Conservation (phyloP, 1,140 invertebrate species). For the Drosophila watanabei region DNA sequence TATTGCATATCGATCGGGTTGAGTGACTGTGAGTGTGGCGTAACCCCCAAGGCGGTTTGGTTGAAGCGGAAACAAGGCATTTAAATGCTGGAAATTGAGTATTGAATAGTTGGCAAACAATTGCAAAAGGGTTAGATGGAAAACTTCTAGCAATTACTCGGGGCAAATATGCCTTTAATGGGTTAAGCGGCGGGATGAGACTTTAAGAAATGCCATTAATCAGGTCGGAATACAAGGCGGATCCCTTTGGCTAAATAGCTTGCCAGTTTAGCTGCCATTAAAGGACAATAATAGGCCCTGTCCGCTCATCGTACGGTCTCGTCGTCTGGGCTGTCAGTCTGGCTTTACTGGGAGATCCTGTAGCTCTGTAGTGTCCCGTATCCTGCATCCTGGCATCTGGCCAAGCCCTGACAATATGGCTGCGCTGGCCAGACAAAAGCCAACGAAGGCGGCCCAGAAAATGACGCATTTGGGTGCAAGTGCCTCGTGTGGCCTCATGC, state of each 20-base stretch:
- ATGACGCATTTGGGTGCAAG: constrained; percentile 82
- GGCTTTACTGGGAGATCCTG: constrained; percentile 8
- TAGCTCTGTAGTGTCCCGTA: constrained; percentile 31
- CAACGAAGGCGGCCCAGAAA: constrained; percentile 60
- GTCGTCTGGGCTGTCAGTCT: constrained; percentile 19
- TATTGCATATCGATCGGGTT: constrained; percentile 48
- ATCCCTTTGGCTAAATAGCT: constrained; percentile 46
- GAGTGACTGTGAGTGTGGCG: not conserved
- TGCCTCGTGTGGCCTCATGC: constrained; percentile 81
- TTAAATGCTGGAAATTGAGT: constrained; percentile 58
- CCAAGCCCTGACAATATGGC: constrained; percentile 74
- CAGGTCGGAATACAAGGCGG: constrained; percentile 54
- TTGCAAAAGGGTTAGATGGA: constrained; percentile 11
- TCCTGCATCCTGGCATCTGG: constrained; percentile 58
- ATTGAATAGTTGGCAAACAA: constrained; percentile 57
- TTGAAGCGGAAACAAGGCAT: constrained; percentile 46
- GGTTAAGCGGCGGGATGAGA: not conserved
- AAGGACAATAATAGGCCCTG: constrained; percentile 67
- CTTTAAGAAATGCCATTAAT: constrained; percentile 67
- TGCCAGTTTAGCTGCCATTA: constrained; percentile 75
- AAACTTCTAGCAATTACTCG: constrained; percentile 11
- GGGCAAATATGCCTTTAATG: not conserved
- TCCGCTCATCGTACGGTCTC: constrained; percentile 14
- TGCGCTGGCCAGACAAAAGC: constrained; percentile 55
- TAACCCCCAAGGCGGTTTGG: constrained; percentile 17